Base-by-base conservation (phyloP, 2,113 vertebrate species). In the Rhinolophus sinicus region DNA sequence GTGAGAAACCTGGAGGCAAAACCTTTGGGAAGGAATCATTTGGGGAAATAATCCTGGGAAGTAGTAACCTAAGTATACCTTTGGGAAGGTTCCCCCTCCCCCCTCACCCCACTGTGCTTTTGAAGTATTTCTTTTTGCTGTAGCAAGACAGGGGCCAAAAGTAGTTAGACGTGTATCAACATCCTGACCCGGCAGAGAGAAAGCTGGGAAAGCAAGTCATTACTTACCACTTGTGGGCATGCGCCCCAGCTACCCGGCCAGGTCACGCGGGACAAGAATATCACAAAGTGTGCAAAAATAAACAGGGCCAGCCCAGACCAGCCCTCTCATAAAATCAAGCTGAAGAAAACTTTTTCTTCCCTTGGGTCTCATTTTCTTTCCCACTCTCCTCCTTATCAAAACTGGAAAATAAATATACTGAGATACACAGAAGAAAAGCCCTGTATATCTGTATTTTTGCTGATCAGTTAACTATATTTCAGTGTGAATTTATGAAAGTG, bases 321-420 rank as follows among this genome's bases (percentile, higher is more conserved):
- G 58, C 35, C 60, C 35, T 33, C 60, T 69, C 81, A 47, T 50
- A 73, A 83, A 75, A 60, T 30, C 77, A n/a, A 85, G 72, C 70
- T 76, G 33, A 50, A 60, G 52, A 83, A 65, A 80, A 81, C 19
- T 73, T 62, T 28, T 16, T 65, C 76, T 85, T 73, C 72, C 78
- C 44, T 60, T n/a, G 6, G 21, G n/a, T 67, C 64, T 56, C 77
- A 12, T 89, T 88, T 96, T 73, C 73, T 70, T 75, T 70, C 72
- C 76, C 50, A 44, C 24, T 82, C 13, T 75, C 64, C 72, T 85
- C 69, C 14, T 86, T 62, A 76, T 95, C 90, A 78, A 92, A 89
- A 80, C 58, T 54, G 7, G 80, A 75, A 90, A 64, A 24, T 75
- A 86, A 89, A 38, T 64, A 50, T 14, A 24, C 73, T 70, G 35